These are phyloP conservation scores for Chelonus insularis DNA, from an alignment of 1,140 invertebrate genomes.

Conservation along the genomic window DNA sequence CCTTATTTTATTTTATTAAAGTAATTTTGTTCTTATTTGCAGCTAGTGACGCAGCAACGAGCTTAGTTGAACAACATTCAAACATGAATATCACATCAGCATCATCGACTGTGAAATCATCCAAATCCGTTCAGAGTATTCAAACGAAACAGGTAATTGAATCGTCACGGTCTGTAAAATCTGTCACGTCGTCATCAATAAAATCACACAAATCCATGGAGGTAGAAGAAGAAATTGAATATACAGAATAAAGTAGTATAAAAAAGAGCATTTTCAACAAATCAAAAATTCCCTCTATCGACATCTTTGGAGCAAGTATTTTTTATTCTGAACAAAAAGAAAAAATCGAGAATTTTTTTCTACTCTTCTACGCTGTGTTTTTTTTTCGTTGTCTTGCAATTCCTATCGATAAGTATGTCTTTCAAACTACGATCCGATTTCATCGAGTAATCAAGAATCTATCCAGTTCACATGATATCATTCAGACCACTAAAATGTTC, in stretches of 20 bases:
- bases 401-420: no score
- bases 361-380: no score
- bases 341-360: no score
- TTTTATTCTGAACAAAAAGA: no score
- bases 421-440: no score
- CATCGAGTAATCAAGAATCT: no score
- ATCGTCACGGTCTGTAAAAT: conserved; percentile 35
- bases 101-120: conserved; percentile 44
- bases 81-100: conserved; percentile 35
- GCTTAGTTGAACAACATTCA: conserved; percentile 46
- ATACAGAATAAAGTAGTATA: conserved; percentile 39
- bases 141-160: conserved; percentile 47
- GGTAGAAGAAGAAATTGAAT: conserved; percentile 50
- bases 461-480: no score
- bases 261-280: no score
- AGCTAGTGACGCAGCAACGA: conserved; percentile 45
- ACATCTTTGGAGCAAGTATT: no score
- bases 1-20: neutral
- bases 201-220: conserved; percentile 45
- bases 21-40: conserved; percentile 16
- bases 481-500: neutral
- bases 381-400: no score
- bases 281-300: no score
- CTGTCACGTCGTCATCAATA: conserved; percentile 7
- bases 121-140: conserved; percentile 46